Percentiles rank a stretch among this genome's conserved stretches.
Conservation (phyloP, 1,140 invertebrate species). For the Nephila pilipes region DNA sequence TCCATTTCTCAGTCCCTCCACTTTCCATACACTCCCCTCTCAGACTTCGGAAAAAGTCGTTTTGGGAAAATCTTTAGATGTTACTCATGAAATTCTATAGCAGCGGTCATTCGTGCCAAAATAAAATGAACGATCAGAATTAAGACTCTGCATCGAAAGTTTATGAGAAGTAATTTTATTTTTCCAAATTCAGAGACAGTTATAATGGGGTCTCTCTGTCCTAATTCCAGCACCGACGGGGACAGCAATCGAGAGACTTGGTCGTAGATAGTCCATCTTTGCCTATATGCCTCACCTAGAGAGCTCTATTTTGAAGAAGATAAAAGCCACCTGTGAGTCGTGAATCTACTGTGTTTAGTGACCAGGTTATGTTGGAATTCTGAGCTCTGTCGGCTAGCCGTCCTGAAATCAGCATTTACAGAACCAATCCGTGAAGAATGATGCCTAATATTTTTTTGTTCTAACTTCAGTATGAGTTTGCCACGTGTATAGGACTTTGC, state of each 20-base stretch:
- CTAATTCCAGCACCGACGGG: constrained; percentile 63
- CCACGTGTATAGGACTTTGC: not conserved
- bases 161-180: constrained; percentile 77
- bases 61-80: constrained; percentile 62
- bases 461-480: constrained; percentile 13
- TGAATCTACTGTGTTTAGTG: constrained; percentile 77
- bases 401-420: constrained; percentile 75
- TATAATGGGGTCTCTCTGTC: constrained; percentile 64
- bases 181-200: constrained; percentile 75
- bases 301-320: constrained; percentile 70
- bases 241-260: constrained; percentile 66
- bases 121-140: constrained; percentile 57
- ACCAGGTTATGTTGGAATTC: constrained; percentile 77
- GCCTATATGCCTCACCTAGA: constrained; percentile 69
- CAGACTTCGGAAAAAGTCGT: constrained; percentile 34
- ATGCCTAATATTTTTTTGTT: constrained; percentile 76
- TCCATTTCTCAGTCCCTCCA: constrained; percentile 38
- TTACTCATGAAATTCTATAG: constrained; percentile 75
- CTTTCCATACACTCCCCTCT: constrained; percentile 5
- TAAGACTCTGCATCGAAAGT: constrained; percentile 59
- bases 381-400: constrained; percentile 74
- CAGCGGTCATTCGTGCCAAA: constrained; percentile 75
- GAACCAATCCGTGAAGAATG: constrained; percentile 77
- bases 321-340: constrained; percentile 73
- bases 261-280: constrained; percentile 43